Base-by-base conservation (phyloP, 2,888 invertebrate species). In the Mechanitis messenoides region DNA sequence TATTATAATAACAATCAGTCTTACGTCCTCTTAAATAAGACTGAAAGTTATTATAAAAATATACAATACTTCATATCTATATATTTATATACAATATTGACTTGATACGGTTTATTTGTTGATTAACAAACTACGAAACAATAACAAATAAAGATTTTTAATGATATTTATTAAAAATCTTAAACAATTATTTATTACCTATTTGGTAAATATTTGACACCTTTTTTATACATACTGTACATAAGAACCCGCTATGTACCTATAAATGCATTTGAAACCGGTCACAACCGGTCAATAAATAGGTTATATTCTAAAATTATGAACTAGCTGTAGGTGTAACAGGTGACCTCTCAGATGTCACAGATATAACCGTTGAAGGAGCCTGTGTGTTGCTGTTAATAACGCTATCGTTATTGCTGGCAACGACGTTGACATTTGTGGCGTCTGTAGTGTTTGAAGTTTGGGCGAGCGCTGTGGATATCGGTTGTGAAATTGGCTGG, bases 1-100 rank as follows among this genome's bases (percentile, higher is more conserved):
- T 53, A 31, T 46, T 45, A 55, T 55, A 61, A 64, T 62, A 67
- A 72, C 55, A 68, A 63, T 76, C 79, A 81, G 80, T 80, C 83
- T 83, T 80, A 68, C 83, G 85, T 86, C 85, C 86, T 84, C 83
- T 50, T 31, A 68, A 42, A 66, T 66, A 80, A 84, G 80, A 82
- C 80, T 69, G 77, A 79, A 64, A 65, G 67, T 70, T 69, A 71
- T 70, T 68, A 57, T 58, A 42, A 61, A 58, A 62, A 60, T 56
- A 54, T 47, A 46, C 33, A 35, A 35, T 55, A 12, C 1, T 20
- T 20, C 20, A 20, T 20, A 20, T 20, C 20, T 20, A 28, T 45
- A 35, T 3, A 11, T 54, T 54, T 61, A 50, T 20, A 55, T 9
- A 42, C 42, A 42, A 42, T 42, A 42, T 9, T 42, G 7, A 42